These are phyloP conservation scores for Sitta carolinensis DNA, from an alignment of 2,797 vertebrate species.

Conservation along the genomic window DNA sequence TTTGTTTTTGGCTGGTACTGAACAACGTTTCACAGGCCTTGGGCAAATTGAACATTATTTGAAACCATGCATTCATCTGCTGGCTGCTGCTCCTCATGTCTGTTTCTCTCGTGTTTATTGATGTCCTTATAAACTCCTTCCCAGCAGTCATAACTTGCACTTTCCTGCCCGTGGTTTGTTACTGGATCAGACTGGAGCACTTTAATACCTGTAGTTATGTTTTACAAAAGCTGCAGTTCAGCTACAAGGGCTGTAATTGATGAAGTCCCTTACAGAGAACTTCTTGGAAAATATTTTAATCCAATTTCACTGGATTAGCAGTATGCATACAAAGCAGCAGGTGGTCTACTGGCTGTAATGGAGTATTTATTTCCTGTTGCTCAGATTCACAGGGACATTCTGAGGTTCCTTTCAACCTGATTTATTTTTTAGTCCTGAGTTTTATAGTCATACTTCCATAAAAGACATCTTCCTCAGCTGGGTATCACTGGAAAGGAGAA, in stretches of 20 bases:
- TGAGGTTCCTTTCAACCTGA: not conserved
- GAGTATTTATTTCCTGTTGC: not conserved
- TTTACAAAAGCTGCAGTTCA: not conserved
- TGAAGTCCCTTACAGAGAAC: not conserved
- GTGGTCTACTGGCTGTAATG: not conserved
- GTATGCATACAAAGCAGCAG: not conserved
- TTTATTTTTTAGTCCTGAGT: not conserved
- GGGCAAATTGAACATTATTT: conserved; percentile 47
- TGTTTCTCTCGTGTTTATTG: not conserved
- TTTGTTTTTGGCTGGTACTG: conserved; percentile 22
- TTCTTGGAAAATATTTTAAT: not conserved
- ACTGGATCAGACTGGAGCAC: not conserved
- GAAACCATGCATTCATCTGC: not conserved
- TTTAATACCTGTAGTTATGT: not conserved
- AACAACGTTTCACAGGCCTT: conserved; percentile 29
- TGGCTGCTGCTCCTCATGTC: not conserved
- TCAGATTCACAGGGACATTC: not conserved
- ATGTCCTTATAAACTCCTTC: not conserved
- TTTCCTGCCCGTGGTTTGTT: not conserved
- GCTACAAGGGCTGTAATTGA: not conserved
- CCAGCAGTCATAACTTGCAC: not conserved
- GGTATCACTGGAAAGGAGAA: not conserved
- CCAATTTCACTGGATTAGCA: not conserved
- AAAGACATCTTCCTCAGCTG: not conserved
- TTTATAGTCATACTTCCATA: not conserved